Base-by-base conservation (phyloP, 2,113 vertebrate species). In the Potamarius usumacintae region DNA sequence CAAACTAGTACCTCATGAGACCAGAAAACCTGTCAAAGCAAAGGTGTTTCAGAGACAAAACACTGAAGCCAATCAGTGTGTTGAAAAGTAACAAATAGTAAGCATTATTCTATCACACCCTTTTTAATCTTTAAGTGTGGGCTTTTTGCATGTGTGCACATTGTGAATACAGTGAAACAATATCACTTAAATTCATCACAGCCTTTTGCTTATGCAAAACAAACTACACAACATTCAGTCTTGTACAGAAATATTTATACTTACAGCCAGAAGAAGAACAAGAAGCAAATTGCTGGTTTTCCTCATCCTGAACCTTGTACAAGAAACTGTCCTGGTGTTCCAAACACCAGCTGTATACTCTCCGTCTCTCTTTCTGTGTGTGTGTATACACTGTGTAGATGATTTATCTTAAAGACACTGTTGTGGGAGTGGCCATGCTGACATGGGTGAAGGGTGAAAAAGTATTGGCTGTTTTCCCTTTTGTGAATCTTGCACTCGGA, bases 251-350 rank as follows among this genome's bases (percentile, higher is more conserved):
- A 58, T 80, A 20, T 57, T 12, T 48, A 55, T 60, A 20, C 94
- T 84, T 87, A 95, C 94, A 79, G 92, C 0, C 17, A 95, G 78
- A 34, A 89, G 74, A 91, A 93, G 81, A n/a, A 94, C 52, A 7
- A 94, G 55, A 14, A 79, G 34, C 1, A 34, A 53, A 82, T 88
- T 3, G 11, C 50, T 86, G 90, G 58, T 89, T 91, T 93, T 94
- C 52, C 58, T 90, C 88, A 87, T 84, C 71, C n/a, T 79, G 42
- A 17, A 42, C 9, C 6, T n/a, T 22, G 1, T 55, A 52, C 60
- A 6, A 6, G 17, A 11, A 83, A 25, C 14, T 30, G 15, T 30
- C 25, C 11, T 10, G 27, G 10, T 15, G 10, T 79, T 55, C 11
- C 22, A 25, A 17, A 50, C 67, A 67, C n/a, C 42, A 55, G 18